Evolutionary conservation across 2,797 vertebrate genomes (phyloP), one percentile per base, ranked within the genome.

Genomic region (Gadopsis bispinosus): DNA sequence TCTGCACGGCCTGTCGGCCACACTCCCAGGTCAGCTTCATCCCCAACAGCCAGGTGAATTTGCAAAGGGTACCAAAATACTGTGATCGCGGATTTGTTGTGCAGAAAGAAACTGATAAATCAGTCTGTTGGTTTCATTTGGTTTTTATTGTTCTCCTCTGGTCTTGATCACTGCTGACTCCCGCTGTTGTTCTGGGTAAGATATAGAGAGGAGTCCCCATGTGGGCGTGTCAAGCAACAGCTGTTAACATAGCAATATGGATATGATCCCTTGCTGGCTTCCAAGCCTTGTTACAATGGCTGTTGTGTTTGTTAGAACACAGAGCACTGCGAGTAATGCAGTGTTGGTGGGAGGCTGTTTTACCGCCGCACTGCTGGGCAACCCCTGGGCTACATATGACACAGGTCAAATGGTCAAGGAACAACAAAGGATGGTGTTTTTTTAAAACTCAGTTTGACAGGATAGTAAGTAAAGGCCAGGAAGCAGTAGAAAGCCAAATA

Each of bases 21-120:
- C 55, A 67, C 65, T 68, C 69, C 66, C 68, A 45, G 79, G 78
- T 80, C 60, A 8, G 45, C 53, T 43, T 47, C 29, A 0, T n/a
- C 33, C 61, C 66, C 26, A 11, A 4, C 1, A 2, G 61, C 39
- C 63, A 2, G 31, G 2, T 88, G 86, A 88, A 48, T 69, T 60
- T 81, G 5, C 37, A 60, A 60, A 1, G 35, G 45, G 26, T 31
- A 41, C 39, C 20, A 47, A 41, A 60, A 56, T 19, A 31, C 33
- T 39, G 19, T 1, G 29, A 61, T 26, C 31, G 39, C 54, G 70
- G 67, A 63, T 72, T 62, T 67, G 17, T 65, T 67, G 56, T 0
- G 60, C n/a, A 39, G 33, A 31, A 4, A 26, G 12, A 20, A 20
- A 26, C 29, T 31, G 37, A 64, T 12, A 5, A 7, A 61, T 63